Evolutionary conservation across 2,797 vertebrate genomes (phyloP), one percentile per base, ranked within the genome.

Genomic region (Manis javanica): DNA sequence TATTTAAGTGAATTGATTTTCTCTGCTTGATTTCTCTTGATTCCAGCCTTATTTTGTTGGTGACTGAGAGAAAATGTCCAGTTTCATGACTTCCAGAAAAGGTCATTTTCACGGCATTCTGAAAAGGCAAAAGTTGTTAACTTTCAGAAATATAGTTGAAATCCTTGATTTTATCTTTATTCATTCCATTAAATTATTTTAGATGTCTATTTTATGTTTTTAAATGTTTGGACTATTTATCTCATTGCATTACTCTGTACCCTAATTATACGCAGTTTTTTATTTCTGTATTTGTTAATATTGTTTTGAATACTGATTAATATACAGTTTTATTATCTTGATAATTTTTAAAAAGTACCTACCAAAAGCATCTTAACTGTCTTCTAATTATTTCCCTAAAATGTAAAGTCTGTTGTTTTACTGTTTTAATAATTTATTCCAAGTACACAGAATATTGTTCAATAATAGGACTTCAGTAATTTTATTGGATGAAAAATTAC

Each of bases 21-120:
- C 46, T 94, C 61, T 96, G 31, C 34, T 59, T 95, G 77, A 82
- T 81, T 90, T 85, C 46, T 91, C 6, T 89, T 94, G 16, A 92
- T 87, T 87, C 37, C 39, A 79, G 23, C 7, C 19, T 51, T 31
- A 71, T 86, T 89, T 86, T 93, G 63, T 77, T 66, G 26, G 49
- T 86, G 49, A 93, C 66, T 71, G 55, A 91, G 49, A 93, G 63
- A 89, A 88, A 89, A 72, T 89, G 31, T 71, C 37, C 26, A 49
- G 3, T 79, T 96, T 90, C 64, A 69, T 87, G 59, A 79, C 57
- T 66, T 78, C 8, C 31, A 61, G 42, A 71, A 96, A 61, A 90
- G 69, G 23, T 79, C 57, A 79, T 95, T 90, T 88, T 83, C 72
- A 95, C 23, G 87, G 69, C 29, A 16, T n/a, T 74, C 46, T 69